These are phyloP conservation scores for Polypedilum pembai DNA, from an alignment of 1,140 invertebrate genomes.

Conservation along the genomic window DNA sequence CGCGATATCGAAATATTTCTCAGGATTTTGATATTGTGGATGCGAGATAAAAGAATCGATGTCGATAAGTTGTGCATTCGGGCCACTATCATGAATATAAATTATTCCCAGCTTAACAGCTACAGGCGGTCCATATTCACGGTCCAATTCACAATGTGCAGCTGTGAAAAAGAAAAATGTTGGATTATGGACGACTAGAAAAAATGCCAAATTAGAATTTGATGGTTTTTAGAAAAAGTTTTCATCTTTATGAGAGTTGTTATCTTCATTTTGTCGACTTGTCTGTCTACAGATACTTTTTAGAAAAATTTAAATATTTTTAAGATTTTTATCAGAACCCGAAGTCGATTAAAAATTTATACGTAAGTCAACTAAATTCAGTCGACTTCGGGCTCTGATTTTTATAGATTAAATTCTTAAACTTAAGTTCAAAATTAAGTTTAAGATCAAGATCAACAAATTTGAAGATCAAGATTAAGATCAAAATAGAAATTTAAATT, in stretches of 20 bases:
- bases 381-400: too few species aligned
- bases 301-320: too few species aligned
- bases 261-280: not conserved
- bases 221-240: not conserved
- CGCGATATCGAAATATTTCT: conserved; percentile 39
- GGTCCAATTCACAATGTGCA: conserved; percentile 11
- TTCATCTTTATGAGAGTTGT: not conserved
- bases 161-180: not conserved
- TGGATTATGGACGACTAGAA: not conserved
- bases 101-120: conserved; percentile 15
- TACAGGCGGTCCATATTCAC: not conserved
- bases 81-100: not conserved
- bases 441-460: too few species aligned
- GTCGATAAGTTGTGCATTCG: conserved; percentile 1
- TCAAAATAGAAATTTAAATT: too few species aligned
- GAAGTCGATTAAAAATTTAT: too few species aligned
- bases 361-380: too few species aligned
- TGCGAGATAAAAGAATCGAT: conserved; percentile 32
- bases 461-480: too few species aligned
- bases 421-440: too few species aligned
- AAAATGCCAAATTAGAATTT: conserved; percentile 9
- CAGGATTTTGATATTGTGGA: conserved; percentile 34
- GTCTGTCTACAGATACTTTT: too few species aligned
- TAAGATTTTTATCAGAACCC: too few species aligned
- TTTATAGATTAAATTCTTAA: too few species aligned